Conservation (phyloP, 2,888 invertebrate species). For the Drosophila ustulata region DNA sequence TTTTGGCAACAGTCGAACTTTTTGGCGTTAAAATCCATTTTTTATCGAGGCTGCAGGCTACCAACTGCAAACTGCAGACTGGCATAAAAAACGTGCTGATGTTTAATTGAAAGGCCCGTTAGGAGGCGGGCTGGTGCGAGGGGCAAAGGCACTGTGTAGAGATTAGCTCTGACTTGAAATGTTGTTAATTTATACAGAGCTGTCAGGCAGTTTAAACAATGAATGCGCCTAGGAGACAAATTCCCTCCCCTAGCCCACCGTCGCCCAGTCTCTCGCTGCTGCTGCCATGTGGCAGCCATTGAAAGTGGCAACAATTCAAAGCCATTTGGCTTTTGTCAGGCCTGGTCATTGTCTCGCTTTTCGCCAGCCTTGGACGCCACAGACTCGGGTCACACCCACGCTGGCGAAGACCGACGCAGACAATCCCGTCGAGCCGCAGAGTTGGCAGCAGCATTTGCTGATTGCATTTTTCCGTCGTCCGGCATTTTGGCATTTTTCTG, state of each 20-base stretch:
- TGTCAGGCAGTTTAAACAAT: conserved; percentile 38
- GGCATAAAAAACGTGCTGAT: conserved; percentile 66
- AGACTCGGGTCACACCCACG: conserved; percentile 63
- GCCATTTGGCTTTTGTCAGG: conserved; percentile 57
- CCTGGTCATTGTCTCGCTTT: conserved; percentile 14
- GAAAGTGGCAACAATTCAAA: conserved; percentile 34
- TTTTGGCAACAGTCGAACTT: conserved; percentile 59
- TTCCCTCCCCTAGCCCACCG: not conserved
- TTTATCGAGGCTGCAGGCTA: conserved; percentile 31
- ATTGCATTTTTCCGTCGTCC: conserved; percentile 53
- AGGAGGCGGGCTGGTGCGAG: conserved; percentile 28
- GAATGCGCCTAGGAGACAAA: conserved; percentile 37
- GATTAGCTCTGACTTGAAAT: conserved; percentile 38
- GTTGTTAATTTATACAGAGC: conserved; percentile 49
- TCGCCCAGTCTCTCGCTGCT: not conserved
- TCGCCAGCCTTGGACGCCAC: conserved; percentile 9
- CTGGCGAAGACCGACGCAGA: conserved; percentile 8
- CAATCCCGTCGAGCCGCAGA: not conserved
- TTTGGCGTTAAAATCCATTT: conserved; percentile 59
- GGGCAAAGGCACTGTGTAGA: conserved; percentile 6
- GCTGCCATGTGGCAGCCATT: conserved; percentile 5
- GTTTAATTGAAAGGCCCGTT: conserved; percentile 72
- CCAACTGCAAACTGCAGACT: conserved; percentile 12
- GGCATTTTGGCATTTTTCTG: conserved; percentile 55
- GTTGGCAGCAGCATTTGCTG: conserved; percentile 40